Evolutionary conservation across 2,797 vertebrate genomes (phyloP), one percentile per base, ranked within the genome.

Genomic region (Lepus townsendii): DNA sequence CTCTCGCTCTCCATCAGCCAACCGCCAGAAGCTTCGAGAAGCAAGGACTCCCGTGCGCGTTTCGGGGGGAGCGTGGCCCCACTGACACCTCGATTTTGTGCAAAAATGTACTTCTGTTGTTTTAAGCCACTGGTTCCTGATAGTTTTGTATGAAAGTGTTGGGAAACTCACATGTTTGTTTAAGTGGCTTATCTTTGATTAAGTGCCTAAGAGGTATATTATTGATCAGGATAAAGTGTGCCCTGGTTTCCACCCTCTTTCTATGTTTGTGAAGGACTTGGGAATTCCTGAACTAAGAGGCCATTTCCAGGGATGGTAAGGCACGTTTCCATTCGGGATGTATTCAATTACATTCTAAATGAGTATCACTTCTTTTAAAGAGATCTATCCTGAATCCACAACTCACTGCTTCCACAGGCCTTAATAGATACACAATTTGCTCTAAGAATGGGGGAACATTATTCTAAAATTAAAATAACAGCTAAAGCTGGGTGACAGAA

Each of bases 341-440:
- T 91, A 96, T 97, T 98, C 98, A 98, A 98, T 97, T 97, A 96
- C 94, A 98, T 98, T 97, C 96, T 94, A 97, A 98, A 97, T 97
- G 96, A 98, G 97, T 93, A 98, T 86, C 83, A 57, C 65, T 95
- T 92, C 93, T 97, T 97, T 91, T 93, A 60, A 80, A 95, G 96
- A 86, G 89, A 96, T 97, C 93, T 96, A 47, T 88, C 91, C 79
- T 90, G 96, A 97, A 96, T 96, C 96, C 95, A 10, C 95, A 97
- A 97, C 69, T 96, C 83, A 95, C 97, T 97, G 32, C 42, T 93
- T 97, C 71, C 88, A 72, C 52, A 85, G 83, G 79, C 79, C 7
- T 27, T 97, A 98, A 98, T 92, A 97, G 98, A 98, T 91, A 97
- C 54, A 96, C 38, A 95, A 69, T 97, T 97, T 97, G 98, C 95